Evolutionary conservation across 2,797 vertebrate species (phyloP).

Genomic region (Poecilia picta): DNA sequence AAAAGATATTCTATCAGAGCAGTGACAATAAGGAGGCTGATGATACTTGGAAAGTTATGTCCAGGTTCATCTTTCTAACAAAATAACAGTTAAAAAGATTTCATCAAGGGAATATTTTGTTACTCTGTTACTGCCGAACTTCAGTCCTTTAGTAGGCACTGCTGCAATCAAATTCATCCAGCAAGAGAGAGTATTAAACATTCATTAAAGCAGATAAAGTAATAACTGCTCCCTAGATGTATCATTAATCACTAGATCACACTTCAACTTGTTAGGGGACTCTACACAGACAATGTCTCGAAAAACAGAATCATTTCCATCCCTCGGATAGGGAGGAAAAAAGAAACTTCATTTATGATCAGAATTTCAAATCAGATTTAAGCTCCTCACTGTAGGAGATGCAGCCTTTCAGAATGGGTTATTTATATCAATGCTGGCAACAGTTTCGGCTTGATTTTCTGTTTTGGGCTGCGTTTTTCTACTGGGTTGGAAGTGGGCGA

Average conservation of each 20-base stretch:
- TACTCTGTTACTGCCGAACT: slow-evolving; percentile 13
- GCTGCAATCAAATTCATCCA: slow-evolving; percentile 21
- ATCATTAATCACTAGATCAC: slow-evolving; percentile 36
- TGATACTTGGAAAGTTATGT: not conserved
- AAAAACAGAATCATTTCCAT: not conserved
- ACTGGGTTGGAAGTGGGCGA: not conserved
- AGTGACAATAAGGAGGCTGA: slow-evolving; percentile 12
- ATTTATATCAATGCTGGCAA: not conserved
- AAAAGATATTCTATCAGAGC: slow-evolving; percentile 8
- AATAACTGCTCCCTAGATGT: slow-evolving; percentile 13
- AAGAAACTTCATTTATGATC: not conserved
- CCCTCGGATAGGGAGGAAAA: not conserved
- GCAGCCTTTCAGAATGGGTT: not conserved
- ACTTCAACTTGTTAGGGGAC: slow-evolving; percentile 16
- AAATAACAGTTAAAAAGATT: slow-evolving; percentile 22
- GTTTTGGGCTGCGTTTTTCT: not conserved
- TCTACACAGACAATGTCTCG: not conserved
- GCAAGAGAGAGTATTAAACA: slow-evolving; percentile 25
- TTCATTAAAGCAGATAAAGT: slow-evolving; percentile 41
- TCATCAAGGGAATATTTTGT: slow-evolving; percentile 16
- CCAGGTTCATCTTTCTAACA: slow-evolving; percentile 15
- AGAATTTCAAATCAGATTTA: not conserved
- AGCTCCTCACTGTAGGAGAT: not conserved
- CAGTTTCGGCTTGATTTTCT: slow-evolving; percentile 1
- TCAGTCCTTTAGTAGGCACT: not conserved